Conservation (phyloP, 1,140 invertebrate species). For the Plutomurus gul region DNA sequence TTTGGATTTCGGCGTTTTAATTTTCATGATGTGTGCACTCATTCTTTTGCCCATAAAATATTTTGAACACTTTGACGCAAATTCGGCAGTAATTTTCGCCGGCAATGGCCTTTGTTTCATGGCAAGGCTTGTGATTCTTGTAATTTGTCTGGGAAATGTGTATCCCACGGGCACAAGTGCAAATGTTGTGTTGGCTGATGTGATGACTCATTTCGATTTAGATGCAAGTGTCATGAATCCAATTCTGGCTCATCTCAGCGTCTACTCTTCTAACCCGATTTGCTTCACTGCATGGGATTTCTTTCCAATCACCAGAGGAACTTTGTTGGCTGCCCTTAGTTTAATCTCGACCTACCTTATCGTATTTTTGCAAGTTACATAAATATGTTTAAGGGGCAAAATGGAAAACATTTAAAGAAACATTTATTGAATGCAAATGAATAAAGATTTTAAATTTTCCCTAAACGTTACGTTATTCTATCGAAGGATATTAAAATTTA, state of each 20-base stretch:
- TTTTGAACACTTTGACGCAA: constrained; percentile 10
- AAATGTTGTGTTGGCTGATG: constrained; percentile 18
- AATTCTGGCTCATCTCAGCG: constrained; percentile 33
- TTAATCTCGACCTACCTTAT: constrained; percentile 40
- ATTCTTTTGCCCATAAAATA: constrained; percentile 36
- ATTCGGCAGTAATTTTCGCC: neutral
- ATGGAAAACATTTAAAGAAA: too few relatives aligned
- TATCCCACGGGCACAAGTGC: neutral
- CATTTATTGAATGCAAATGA: too few relatives aligned
- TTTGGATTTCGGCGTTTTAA: constrained; percentile 18
- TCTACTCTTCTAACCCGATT: constrained; percentile 36
- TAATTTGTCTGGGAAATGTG: constrained; percentile 40
- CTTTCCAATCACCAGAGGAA: constrained; percentile 40
- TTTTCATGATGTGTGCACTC: constrained; percentile 30
- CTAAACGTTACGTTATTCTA: too few relatives aligned
- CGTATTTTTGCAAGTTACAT: constrained; percentile 37
- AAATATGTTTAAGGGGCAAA: too few relatives aligned
- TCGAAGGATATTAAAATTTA: too few relatives aligned
- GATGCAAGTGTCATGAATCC: neutral
- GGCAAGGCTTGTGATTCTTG: constrained; percentile 12
- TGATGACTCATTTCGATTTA: neutral
- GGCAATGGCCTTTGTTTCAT: neutral
- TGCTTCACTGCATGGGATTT: constrained; percentile 44
- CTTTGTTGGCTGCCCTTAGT: constrained; percentile 34
- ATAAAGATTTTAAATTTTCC: too few relatives aligned